Evolutionary conservation across 2,113 vertebrate genomes (phyloP).

Genomic region (Lepus europaeus): DNA sequence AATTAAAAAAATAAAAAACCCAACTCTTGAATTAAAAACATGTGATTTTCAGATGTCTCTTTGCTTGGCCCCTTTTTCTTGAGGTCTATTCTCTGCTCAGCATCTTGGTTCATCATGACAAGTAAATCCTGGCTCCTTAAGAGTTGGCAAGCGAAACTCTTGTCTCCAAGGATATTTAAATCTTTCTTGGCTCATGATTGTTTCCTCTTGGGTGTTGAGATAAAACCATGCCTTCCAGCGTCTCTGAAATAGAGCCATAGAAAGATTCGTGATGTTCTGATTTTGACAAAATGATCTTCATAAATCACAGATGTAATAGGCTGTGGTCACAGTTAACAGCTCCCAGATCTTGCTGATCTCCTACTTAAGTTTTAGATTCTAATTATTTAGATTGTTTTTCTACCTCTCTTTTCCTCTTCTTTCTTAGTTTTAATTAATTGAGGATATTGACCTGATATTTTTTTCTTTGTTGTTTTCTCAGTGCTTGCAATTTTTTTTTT

Average conservation of each 20-base stretch:
- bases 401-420: background rate
- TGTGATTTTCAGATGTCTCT: constrained; percentile 33
- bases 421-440: constrained; percentile 56
- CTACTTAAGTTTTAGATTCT: background rate
- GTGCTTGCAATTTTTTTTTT: background rate
- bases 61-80: constrained; percentile 36
- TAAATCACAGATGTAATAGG: constrained; percentile 62
- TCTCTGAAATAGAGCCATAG: constrained; percentile 71
- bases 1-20: background rate
- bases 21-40: background rate
- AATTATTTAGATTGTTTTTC: constrained; percentile 7
- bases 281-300: constrained; percentile 64
- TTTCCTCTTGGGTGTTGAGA: constrained; percentile 76
- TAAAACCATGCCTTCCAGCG: constrained; percentile 69
- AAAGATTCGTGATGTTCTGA: constrained; percentile 19
- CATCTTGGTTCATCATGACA: constrained; percentile 67
- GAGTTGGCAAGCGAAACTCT: constrained; percentile 69
- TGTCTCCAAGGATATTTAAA: constrained; percentile 76
- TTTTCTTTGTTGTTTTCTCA: constrained; percentile 56
- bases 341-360: background rate
- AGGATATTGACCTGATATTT: constrained; percentile 24
- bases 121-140: constrained; percentile 68
- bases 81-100: constrained; percentile 62
- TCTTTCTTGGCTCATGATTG: constrained; percentile 71
- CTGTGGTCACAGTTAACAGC: background rate